Evolutionary conservation across 2,888 invertebrate species (phyloP).

Genomic region (Cataglyphis altisquamis): DNA sequence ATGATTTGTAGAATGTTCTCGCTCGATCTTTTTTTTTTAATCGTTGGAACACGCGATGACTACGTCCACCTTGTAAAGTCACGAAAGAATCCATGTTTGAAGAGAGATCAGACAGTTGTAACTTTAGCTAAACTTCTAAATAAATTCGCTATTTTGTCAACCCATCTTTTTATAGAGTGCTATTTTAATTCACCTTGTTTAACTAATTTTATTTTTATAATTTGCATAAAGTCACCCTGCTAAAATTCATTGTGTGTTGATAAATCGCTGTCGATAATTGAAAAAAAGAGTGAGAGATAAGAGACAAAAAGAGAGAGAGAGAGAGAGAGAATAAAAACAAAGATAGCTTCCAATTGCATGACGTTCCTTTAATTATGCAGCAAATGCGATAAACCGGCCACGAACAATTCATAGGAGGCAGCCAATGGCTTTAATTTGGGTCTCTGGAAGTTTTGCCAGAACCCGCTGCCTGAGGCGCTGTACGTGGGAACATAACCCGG

Average conservation of each 20-base stretch:
- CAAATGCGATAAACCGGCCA: slow-evolving; percentile 78
- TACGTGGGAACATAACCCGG: slow-evolving; percentile 83
- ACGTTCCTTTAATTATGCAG: slow-evolving; percentile 84
- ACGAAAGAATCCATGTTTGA: slow-evolving; percentile 9
- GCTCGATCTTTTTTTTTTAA: slow-evolving; percentile 61
- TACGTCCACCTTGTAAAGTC: slow-evolving; percentile 23
- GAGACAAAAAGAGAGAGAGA: slow-evolving; percentile 55
- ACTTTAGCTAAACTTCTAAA: background rate
- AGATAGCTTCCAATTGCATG: slow-evolving; percentile 81
- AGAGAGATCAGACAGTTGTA: slow-evolving; percentile 32
- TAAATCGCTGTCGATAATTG: slow-evolving; percentile 16
- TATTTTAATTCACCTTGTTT: slow-evolving; percentile 1
- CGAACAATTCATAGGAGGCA: slow-evolving; percentile 80
- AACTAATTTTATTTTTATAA: background rate
- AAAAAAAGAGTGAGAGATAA: slow-evolving; percentile 27
- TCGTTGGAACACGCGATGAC: slow-evolving; percentile 53
- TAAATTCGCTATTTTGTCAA: background rate
- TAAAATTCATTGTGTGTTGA: background rate
- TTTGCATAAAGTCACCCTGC: background rate
- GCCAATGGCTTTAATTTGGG: slow-evolving; percentile 83
- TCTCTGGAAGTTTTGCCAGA: slow-evolving; percentile 82
- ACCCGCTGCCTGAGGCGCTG: slow-evolving; percentile 81
- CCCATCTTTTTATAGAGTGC: background rate
- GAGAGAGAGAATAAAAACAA: slow-evolving; percentile 57
- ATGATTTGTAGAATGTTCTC: slow-evolving; percentile 83